These are phyloP conservation scores for Pagetopsis macropterus DNA, from an alignment of 2,797 vertebrate species.

Conservation along the genomic window DNA sequence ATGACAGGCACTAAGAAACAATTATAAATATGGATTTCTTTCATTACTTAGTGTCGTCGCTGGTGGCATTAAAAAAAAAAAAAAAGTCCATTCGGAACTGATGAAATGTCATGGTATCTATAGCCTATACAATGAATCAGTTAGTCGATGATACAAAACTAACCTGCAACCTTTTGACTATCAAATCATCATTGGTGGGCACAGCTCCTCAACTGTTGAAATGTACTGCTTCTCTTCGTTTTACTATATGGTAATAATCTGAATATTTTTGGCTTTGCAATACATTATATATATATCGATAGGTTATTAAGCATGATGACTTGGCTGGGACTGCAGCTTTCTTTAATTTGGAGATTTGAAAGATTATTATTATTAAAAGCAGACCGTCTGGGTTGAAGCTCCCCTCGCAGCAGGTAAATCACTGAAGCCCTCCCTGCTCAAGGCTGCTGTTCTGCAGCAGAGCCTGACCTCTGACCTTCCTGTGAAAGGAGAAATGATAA, in stretches of 20 bases:
- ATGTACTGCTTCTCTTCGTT: not conserved
- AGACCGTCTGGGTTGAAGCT: slow-evolving; percentile 10
- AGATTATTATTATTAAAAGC: slow-evolving; percentile 6
- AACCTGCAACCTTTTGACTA: too few relatives aligned
- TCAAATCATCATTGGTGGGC: too few relatives aligned
- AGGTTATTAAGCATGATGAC: not conserved
- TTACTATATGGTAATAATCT: not conserved
- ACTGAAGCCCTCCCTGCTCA: slow-evolving; percentile 4
- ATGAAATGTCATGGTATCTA: too few relatives aligned
- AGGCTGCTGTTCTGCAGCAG: slow-evolving; percentile 33
- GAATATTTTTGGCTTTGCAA: not conserved
- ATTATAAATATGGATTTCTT: not conserved
- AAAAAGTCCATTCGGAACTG: too few relatives aligned
- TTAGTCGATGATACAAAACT: too few relatives aligned
- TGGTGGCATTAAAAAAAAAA: too few relatives aligned
- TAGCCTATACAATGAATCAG: too few relatives aligned
- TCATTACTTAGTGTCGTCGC: not conserved
- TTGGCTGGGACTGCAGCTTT: not conserved
- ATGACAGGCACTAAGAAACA: not conserved
- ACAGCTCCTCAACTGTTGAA: too few relatives aligned
- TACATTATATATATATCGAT: too few relatives aligned
- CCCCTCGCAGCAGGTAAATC: not conserved
- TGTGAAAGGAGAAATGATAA: slow-evolving; percentile 3
- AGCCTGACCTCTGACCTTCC: slow-evolving; percentile 49
- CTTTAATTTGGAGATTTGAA: not conserved